phyloP scores from a whole-genome alignment of 1,140 invertebrate genomes.

The Papilio helenus region DNA sequence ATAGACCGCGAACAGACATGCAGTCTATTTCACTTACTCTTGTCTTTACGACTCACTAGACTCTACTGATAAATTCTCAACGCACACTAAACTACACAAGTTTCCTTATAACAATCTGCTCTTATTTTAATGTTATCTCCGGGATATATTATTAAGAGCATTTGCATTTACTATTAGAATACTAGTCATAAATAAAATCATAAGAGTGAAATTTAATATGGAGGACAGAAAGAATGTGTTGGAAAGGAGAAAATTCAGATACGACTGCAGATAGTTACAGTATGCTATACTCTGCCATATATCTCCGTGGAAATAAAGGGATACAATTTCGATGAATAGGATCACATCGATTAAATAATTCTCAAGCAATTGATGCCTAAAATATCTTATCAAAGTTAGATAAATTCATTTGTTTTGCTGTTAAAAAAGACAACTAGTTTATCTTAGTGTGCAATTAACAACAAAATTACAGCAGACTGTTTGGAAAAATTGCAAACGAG shows the following conservation, averaged over 20 bases:
- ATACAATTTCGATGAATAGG: too few species aligned
- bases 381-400: not conserved
- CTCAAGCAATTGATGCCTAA: not conserved
- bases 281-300: too few species aligned
- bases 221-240: too few species aligned
- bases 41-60: not conserved
- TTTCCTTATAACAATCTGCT: not conserved
- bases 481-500: not conserved
- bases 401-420: not conserved
- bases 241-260: too few species aligned
- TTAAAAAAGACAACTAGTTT: not conserved
- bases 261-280: too few species aligned
- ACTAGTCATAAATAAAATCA: too few species aligned
- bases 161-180: too few species aligned
- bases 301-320: too few species aligned
- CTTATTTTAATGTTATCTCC: too few species aligned
- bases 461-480: constrained; percentile 1
- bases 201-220: too few species aligned
- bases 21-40: not conserved
- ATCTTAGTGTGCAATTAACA: constrained; percentile 2
- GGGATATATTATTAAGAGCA: too few species aligned
- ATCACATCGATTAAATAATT: too few species aligned
- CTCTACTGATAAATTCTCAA: not conserved
- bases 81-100: not conserved
- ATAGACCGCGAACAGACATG: not conserved